A percentile compares a stretch with the other conserved stretches of the same genome.
Evolutionary conservation across 2,888 invertebrate species (phyloP).

Genomic region (Unio delphinus): DNA sequence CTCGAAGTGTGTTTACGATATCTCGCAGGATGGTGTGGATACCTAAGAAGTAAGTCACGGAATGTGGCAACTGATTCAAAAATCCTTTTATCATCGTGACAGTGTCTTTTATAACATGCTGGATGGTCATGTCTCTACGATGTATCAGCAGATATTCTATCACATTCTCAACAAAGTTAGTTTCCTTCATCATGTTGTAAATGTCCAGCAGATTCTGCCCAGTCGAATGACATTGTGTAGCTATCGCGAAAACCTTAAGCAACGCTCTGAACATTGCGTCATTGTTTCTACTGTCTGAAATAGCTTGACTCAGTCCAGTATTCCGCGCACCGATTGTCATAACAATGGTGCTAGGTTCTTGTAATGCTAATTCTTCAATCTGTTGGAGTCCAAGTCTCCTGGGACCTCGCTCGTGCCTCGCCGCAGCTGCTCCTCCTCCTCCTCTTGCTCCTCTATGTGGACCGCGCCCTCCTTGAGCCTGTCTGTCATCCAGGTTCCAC

Average conservation of each 20-base stretch:
- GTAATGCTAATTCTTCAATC: conserved; percentile 10
- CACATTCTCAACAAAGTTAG: conserved; percentile 20
- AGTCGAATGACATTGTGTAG: conserved; percentile 20
- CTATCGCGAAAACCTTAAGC: conserved; percentile 27
- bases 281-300: conserved; percentile 4
- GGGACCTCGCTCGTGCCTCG: neutral
- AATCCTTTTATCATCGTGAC: conserved; percentile 20
- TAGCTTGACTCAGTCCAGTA: conserved; percentile 11
- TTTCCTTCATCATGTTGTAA: conserved; percentile 23
- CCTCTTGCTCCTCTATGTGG: conserved; percentile 8
- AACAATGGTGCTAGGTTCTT: conserved; percentile 14
- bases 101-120: conserved; percentile 23
- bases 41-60: conserved; percentile 21
- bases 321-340: conserved; percentile 15
- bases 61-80: conserved; percentile 18
- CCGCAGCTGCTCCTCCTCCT: neutral
- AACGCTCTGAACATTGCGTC: conserved; percentile 9
- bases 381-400: conserved; percentile 4
- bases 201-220: conserved; percentile 18
- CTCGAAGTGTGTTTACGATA: conserved; percentile 22
- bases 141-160: conserved; percentile 15
- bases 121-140: neutral
- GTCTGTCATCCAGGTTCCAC: neutral
- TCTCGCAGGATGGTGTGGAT: conserved; percentile 18
- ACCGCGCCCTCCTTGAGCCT: neutral